These are phyloP conservation scores for Australoheros facetus DNA, from an alignment of 2,797 vertebrate species.

Conservation along the genomic window DNA sequence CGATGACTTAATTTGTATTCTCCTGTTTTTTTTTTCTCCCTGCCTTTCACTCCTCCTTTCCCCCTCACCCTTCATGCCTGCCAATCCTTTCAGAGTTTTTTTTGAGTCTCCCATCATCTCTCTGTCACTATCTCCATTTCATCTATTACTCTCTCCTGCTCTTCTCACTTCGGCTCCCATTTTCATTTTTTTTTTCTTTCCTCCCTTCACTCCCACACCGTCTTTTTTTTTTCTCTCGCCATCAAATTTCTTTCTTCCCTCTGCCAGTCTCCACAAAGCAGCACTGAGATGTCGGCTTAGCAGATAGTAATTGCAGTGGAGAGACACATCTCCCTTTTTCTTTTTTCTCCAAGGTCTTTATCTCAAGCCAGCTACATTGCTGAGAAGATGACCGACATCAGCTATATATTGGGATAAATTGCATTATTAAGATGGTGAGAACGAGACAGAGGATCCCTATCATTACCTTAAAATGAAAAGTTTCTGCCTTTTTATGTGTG, in stretches of 20 bases:
- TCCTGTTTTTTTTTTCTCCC: background rate
- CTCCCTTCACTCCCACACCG: slow-evolving; percentile 24
- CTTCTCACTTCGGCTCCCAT: slow-evolving; percentile 32
- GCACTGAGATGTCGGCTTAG: slow-evolving; percentile 49
- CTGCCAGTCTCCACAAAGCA: slow-evolving; percentile 52
- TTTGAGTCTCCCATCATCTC: slow-evolving; percentile 47
- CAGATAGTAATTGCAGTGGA: slow-evolving; percentile 58
- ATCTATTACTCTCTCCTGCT: slow-evolving; percentile 47
- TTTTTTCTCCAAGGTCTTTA: slow-evolving; percentile 49
- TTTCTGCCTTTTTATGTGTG: background rate
- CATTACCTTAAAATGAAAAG: background rate
- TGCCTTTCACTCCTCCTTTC: slow-evolving; percentile 27
- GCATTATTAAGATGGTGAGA: background rate
- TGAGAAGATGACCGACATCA: background rate
- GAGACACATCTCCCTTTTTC: slow-evolving; percentile 37
- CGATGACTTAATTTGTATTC: slow-evolving; percentile 68
- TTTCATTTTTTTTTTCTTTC: slow-evolving; percentile 31
- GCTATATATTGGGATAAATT: background rate
- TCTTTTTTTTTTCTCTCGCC: background rate
- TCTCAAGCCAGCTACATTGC: background rate
- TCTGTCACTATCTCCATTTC: slow-evolving; percentile 51
- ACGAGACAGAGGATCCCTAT: background rate
- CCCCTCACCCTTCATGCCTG: slow-evolving; percentile 29
- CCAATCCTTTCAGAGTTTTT: slow-evolving; percentile 16
- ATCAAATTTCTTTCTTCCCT: slow-evolving; percentile 29